A percentile compares a stretch with the other conserved stretches of the same genome.
These are phyloP conservation scores for Cercocebus atys DNA, from an alignment of 2,113 vertebrate genomes.

Conservation along the genomic window DNA sequence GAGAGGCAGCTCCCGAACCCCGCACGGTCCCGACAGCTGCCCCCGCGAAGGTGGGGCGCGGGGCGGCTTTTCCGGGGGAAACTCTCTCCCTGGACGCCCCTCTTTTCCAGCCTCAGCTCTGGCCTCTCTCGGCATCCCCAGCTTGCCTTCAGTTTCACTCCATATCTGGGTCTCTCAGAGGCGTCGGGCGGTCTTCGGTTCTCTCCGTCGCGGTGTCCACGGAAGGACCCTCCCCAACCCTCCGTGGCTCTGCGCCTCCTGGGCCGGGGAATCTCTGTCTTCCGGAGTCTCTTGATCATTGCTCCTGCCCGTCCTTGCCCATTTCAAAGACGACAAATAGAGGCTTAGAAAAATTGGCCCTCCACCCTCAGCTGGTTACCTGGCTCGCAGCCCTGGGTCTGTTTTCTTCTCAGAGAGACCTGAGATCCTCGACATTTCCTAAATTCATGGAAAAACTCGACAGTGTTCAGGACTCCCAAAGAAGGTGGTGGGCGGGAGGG, in stretches of 20 bases:
- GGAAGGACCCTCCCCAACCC: background rate
- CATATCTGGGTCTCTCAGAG: background rate
- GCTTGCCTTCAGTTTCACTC: background rate
- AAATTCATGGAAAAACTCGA: background rate
- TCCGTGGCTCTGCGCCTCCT: rapidly evolving
- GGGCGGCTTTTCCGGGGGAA: background rate
- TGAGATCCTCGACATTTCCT: background rate
- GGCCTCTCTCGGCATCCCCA: background rate
- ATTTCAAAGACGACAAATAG: background rate
- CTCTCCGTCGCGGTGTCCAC: rapidly evolving
- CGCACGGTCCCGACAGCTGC: rapidly evolving
- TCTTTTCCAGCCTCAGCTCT: background rate
- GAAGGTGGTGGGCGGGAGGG: background rate
- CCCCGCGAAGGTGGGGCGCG: rapidly evolving
- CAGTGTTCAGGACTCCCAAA: background rate
- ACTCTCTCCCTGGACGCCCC: background rate
- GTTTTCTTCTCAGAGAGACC: background rate
- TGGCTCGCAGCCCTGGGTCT: background rate
- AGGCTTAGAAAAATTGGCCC: background rate
- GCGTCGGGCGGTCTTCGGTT: rapidly evolving
- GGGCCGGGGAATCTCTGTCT: background rate
- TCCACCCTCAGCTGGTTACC: background rate
- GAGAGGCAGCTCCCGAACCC: rapidly evolving
- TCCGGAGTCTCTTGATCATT: rapidly evolving
- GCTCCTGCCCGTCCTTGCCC: no score